Percentiles rank a stretch among this genome's conserved stretches.
These are phyloP conservation scores for Amphipoea lucens DNA, from an alignment of 2,888 invertebrate genomes.

Conservation along the genomic window DNA sequence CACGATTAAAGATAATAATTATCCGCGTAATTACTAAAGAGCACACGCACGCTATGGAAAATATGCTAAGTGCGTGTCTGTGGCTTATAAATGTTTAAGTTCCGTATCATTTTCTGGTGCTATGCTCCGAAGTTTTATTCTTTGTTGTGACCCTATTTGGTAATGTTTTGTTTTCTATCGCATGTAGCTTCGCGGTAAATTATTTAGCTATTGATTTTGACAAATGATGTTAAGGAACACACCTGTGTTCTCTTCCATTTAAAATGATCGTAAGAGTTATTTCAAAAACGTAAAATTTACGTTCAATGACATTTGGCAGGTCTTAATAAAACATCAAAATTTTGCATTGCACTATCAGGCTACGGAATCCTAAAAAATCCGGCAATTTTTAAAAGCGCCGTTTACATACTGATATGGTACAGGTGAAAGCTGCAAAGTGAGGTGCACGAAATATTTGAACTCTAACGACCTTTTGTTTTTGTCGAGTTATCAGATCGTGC, in stretches of 20 bases:
- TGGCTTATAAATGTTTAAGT: constrained; percentile 31
- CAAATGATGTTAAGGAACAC: neutral
- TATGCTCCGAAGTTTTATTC: constrained; percentile 15
- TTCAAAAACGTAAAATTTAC: neutral
- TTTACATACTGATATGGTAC: constrained; percentile 37
- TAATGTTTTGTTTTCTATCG: constrained; percentile 11
- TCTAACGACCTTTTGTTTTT: constrained; percentile 80
- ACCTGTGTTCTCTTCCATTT: neutral
- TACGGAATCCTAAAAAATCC: constrained; percentile 46
- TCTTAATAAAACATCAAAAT: neutral
- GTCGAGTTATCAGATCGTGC: constrained; percentile 55
- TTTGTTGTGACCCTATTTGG: constrained; percentile 22
- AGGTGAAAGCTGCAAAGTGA: constrained; percentile 82
- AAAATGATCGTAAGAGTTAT: fast-evolving
- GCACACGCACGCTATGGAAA: constrained; percentile 58
- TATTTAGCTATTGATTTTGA: neutral
- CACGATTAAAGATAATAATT: constrained; percentile 59
- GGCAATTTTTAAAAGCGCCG: constrained; percentile 35
- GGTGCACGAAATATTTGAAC: constrained; percentile 76
- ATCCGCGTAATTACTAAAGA: constrained; percentile 58
- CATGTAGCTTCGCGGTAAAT: neutral
- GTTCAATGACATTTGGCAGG: neutral
- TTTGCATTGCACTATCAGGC: neutral
- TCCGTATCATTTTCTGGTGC: constrained; percentile 51
- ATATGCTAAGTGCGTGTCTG: constrained; percentile 46